Base-by-base conservation (phyloP, 2,888 invertebrate species). In the Mythimna impura region DNA sequence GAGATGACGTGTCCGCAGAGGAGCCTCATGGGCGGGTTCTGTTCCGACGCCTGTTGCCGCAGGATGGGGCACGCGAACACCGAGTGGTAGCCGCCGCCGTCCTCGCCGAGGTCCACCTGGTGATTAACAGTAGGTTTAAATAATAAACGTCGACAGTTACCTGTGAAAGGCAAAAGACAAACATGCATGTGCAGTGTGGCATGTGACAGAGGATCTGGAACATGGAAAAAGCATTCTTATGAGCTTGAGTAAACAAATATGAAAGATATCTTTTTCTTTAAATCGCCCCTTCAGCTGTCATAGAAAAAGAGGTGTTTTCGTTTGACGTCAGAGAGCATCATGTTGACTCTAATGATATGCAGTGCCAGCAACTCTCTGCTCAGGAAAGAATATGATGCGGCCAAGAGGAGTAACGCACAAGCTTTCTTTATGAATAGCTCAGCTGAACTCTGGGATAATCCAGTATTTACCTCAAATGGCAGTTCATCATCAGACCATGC, bases 41-140 rank as follows among this genome's bases (percentile, higher is more conserved):
- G 97, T 86, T 99, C 99, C 1, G 99, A 98, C 61, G 99, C 99
- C 93, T 99, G 99, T 92, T 99, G 99, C 71, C 99, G 97, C 78
- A 99, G 97, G 89, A 99, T 99, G 12, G 99, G 99, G 93, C 99
- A 99, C 34, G 99, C 99, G 96, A 99, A 99, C 91, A 99, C 98
- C 9, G 99, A 99, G 96, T 99, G 99, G 93, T 99, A 99, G 84
- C 98, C 97, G 89, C 98, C 98, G 82, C 99, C 99, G 71, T 99
- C 99, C 82, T 99, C 97, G 90, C 99, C 99, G 76, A 99, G 98
- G 95, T 99, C 99, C 93, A 99, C 99, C 99, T 77, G 36, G 1
- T 7, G 5, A 2, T 2, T 50, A 1, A 7, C 14, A 34, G 36
- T 25, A 52, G 5, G 7, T 66, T 43, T 22, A 1, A 58, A 17